phyloP scores from a whole-genome alignment of 2,113 vertebrate species.

The Myotis brandtii region DNA sequence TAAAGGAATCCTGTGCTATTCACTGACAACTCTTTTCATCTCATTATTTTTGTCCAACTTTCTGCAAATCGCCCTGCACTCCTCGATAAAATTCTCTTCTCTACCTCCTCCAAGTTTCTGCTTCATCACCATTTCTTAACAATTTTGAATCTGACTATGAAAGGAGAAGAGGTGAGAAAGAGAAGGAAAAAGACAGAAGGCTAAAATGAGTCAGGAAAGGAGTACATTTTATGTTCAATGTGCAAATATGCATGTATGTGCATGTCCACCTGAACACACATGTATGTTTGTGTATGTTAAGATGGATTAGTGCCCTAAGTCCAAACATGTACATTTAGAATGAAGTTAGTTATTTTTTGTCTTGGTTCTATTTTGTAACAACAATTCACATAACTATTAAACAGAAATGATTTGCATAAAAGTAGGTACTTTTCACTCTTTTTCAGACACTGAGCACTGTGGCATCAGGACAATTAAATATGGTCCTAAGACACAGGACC shows the following conservation, averaged over 20 bases:
- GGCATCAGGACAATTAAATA: background rate
- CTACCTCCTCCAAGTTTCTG: background rate
- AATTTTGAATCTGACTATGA: background rate
- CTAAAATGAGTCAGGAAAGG: background rate
- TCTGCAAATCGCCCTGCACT: background rate
- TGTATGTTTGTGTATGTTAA: background rate
- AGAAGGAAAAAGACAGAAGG: background rate
- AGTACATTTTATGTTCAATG: background rate
- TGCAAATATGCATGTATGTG: background rate
- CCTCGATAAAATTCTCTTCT: background rate
- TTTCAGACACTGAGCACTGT: background rate
- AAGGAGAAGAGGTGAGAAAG: background rate
- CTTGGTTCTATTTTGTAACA: background rate
- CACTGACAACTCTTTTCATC: background rate
- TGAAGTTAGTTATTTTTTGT: background rate
- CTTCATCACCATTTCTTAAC: background rate
- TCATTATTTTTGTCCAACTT: background rate
- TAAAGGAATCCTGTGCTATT: background rate
- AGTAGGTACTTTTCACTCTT: background rate
- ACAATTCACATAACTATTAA: background rate
- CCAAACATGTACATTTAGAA: background rate
- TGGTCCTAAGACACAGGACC: background rate
- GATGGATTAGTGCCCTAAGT: background rate
- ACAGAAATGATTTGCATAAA: background rate
- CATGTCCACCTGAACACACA: accelerated